Percentiles rank a stretch among this genome's conserved stretches.
Conservation (phyloP, 1,140 invertebrate genomes). For the Diuraphis noxia region DNA sequence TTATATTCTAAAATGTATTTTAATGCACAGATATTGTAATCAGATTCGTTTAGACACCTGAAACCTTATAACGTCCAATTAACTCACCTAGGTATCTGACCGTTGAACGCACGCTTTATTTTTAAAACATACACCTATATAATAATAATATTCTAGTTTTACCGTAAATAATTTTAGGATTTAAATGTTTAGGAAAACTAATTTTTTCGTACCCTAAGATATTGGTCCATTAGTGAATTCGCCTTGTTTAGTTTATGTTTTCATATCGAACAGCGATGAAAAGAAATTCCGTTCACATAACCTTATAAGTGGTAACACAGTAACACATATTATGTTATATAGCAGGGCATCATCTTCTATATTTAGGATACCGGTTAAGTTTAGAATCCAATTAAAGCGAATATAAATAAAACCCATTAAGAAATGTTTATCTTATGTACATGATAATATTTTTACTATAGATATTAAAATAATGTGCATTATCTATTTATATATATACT, state of each 20-base stretch:
- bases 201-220: background rate
- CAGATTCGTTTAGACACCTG: background rate
- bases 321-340: background rate
- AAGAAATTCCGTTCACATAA: background rate
- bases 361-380: background rate
- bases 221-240: background rate
- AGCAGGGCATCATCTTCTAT: background rate
- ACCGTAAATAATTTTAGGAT: background rate
- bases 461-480: background rate
- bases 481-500: background rate
- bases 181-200: background rate
- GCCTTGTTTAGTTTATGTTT: background rate
- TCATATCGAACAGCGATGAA: too few relatives aligned
- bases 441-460: background rate
- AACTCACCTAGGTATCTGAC: background rate
- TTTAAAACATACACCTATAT: background rate
- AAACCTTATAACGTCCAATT: background rate
- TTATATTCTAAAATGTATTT: background rate
- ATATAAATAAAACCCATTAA: background rate
- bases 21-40: background rate
- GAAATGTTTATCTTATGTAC: background rate
- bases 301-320: background rate
- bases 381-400: background rate
- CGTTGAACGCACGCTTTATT: background rate
- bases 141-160: background rate